Conservation (phyloP, 2,888 invertebrate genomes). For the Endomychus coccineus region DNA sequence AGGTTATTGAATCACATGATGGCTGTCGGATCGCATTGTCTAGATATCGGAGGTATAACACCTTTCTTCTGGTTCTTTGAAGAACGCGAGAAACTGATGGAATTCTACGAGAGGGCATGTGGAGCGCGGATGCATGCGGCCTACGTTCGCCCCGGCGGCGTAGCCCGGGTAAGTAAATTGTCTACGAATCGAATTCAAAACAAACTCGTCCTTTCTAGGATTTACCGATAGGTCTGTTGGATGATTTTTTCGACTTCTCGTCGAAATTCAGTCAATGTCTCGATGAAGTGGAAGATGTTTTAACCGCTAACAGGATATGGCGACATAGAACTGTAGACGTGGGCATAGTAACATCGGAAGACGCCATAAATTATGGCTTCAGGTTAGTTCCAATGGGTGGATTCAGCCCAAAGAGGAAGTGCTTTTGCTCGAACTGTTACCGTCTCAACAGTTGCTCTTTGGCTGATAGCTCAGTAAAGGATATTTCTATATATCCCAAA, state of each 20-base stretch:
- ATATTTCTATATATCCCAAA: no score
- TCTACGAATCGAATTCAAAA: background rate
- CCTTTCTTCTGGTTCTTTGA: slow-evolving; percentile 90
- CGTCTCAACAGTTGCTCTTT: no score
- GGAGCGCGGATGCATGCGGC: slow-evolving; percentile 80
- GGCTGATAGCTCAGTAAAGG: no score
- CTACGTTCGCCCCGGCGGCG: slow-evolving; percentile 79
- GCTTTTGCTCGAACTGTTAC: no score
- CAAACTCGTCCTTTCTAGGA: slow-evolving; percentile 42
- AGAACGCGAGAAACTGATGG: slow-evolving; percentile 79
- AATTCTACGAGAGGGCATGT: slow-evolving; percentile 74
- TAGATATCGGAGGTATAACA: slow-evolving; percentile 81
- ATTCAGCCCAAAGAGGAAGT: no score
- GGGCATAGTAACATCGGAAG: slow-evolving; percentile 63
- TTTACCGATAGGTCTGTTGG: slow-evolving; percentile 66
- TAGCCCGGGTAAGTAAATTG: slow-evolving; percentile 48
- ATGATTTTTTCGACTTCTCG: slow-evolving; percentile 69
- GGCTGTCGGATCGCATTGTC: slow-evolving; percentile 58
- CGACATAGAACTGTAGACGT: slow-evolving; percentile 64
- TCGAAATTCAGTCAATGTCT: slow-evolving; percentile 62
- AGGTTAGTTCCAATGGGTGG: no score
- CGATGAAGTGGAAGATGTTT: slow-evolving; percentile 77
- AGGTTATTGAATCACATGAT: slow-evolving; percentile 76
- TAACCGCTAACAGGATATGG: slow-evolving; percentile 70
- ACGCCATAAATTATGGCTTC: slow-evolving; percentile 57